These are phyloP conservation scores for Orthonychiurus folsomi DNA, from an alignment of 2,888 invertebrate species.

Conservation along the genomic window DNA sequence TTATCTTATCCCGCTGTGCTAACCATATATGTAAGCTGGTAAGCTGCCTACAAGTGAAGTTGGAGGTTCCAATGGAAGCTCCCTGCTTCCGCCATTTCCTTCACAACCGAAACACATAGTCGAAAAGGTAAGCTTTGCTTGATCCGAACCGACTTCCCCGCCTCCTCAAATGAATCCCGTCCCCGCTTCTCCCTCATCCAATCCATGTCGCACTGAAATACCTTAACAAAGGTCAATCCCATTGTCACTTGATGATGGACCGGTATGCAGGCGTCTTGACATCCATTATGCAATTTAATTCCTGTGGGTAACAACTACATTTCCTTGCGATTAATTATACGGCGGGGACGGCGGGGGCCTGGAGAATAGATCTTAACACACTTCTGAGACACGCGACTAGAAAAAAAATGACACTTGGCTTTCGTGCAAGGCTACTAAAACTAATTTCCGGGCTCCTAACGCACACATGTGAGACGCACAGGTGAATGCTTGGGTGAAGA, in stretches of 20 bases:
- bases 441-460: neutral
- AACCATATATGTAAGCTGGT: slow-evolving; percentile 30
- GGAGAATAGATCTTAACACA: too few relatives aligned
- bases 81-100: slow-evolving; percentile 15
- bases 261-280: neutral
- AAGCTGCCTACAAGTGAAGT: slow-evolving; percentile 7
- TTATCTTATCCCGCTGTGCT: slow-evolving; percentile 26
- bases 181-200: neutral
- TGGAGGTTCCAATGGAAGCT: neutral
- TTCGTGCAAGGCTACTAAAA: neutral
- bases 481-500: neutral
- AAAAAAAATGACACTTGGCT: neutral
- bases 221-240: neutral
- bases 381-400: neutral
- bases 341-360: too few relatives aligned
- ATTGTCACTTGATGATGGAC: neutral
- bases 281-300: neutral
- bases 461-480: neutral
- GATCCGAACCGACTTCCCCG: neutral
- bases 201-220: too few relatives aligned
- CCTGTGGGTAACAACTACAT: too few relatives aligned
- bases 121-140: too few relatives aligned
- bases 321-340: too few relatives aligned
- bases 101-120: too few relatives aligned
- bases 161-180: neutral